Evolutionary conservation across 1,140 invertebrate genomes (phyloP).

Genomic region (Schlechtendalia chinensis): DNA sequence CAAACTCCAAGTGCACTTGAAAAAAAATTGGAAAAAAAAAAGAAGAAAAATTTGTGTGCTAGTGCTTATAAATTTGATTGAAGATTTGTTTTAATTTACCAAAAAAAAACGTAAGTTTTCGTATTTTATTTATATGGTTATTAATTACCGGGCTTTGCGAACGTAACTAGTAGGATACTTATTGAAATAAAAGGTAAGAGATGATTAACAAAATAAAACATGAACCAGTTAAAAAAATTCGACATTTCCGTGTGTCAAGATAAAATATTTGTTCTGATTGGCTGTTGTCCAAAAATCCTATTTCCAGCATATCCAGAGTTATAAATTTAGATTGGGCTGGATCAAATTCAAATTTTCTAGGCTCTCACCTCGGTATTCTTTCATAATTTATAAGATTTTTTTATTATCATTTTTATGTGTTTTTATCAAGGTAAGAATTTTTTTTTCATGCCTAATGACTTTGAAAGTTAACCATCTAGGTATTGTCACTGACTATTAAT

Average conservation of each 20-base stretch:
- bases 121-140: not conserved
- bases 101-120: conserved; percentile 13
- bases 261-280: conserved; percentile 46
- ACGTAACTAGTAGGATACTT: not conserved
- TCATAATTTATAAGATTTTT: conserved; percentile 9
- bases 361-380: not conserved
- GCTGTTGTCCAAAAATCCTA: conserved; percentile 39
- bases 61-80: conserved; percentile 17
- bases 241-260: conserved; percentile 24
- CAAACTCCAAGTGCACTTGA: conserved; percentile 48
- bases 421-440: conserved; percentile 30
- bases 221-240: conserved; percentile 36
- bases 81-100: conserved; percentile 21
- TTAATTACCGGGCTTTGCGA: not conserved
- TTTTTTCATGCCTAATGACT: not conserved
- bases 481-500: not conserved
- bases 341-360: conserved; percentile 51
- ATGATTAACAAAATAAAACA: not conserved
- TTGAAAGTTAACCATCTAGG: not conserved
- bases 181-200: conserved; percentile 22
- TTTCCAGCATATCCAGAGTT: conserved; percentile 50
- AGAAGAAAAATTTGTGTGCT: too few species aligned
- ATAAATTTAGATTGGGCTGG: conserved; percentile 50
- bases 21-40: conserved; percentile 40
- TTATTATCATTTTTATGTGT: not conserved